Percentiles rank a stretch among this genome's conserved stretches.
phyloP scores from a whole-genome alignment of 2,113 vertebrate species.

The Coryphaenoides rupestris region DNA sequence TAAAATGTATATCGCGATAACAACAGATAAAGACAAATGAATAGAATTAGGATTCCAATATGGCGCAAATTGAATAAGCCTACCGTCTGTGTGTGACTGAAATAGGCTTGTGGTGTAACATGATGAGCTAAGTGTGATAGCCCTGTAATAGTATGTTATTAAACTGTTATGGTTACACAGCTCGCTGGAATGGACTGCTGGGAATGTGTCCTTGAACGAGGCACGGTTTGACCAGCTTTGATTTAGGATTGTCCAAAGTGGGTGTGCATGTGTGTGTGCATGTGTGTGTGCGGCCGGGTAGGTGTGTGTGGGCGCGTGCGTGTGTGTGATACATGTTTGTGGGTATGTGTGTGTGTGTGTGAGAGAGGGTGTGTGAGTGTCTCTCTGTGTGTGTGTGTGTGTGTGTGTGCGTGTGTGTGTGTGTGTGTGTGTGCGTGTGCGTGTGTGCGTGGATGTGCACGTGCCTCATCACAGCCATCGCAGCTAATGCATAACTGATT shows the following conservation, averaged over 20 bases:
- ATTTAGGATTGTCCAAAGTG: conserved; percentile 4
- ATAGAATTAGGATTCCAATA: conserved; percentile 12
- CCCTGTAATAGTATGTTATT: conserved; percentile 68
- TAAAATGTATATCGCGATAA: not conserved
- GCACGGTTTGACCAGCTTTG: conserved; percentile 45
- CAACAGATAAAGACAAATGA: not conserved
- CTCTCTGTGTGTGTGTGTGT: conserved; percentile 1
- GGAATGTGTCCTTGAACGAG: conserved; percentile 63
- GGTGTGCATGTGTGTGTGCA: not conserved
- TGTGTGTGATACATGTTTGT: no score
- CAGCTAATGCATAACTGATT: not conserved
- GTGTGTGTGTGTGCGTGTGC: not conserved
- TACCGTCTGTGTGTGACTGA: conserved; percentile 49
- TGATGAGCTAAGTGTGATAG: conserved; percentile 63
- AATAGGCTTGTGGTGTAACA: conserved; percentile 63
- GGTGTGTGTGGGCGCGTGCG: not conserved
- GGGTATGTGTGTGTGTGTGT: not conserved
- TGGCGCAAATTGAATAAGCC: conserved; percentile 25
- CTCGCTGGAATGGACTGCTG: conserved; percentile 61
- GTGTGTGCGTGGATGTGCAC: not conserved
- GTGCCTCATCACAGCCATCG: conserved; percentile 34
- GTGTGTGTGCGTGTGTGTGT: not conserved
- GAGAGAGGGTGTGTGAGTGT: not conserved
- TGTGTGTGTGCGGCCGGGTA: not conserved
- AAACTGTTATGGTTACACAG: conserved; percentile 72